A percentile compares a stretch with the other conserved stretches of the same genome.
Conservation (phyloP, 2,888 invertebrate genomes). For the Chouioia cunea region DNA sequence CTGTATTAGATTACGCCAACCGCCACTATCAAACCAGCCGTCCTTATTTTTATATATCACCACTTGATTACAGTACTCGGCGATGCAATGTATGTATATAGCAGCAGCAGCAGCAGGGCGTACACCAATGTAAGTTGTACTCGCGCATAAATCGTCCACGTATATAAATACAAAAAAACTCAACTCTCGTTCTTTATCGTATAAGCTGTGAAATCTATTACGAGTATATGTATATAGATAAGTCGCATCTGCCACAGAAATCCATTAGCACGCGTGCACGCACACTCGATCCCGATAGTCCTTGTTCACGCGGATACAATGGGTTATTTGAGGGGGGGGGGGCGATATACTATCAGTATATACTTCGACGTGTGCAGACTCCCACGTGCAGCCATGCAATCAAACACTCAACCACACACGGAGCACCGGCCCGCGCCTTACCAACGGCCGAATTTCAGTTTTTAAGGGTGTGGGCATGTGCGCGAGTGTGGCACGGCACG, state of each 20-base stretch:
- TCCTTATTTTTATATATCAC: too few relatives aligned
- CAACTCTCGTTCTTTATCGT: background rate
- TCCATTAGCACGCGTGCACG: slow-evolving; percentile 25
- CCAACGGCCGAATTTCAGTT: slow-evolving; percentile 48
- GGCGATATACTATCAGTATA: slow-evolving; percentile 17
- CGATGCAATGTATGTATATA: too few relatives aligned
- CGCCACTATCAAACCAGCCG: too few relatives aligned
- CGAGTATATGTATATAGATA: slow-evolving; percentile 14
- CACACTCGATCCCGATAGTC: slow-evolving; percentile 22
- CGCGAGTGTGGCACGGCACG: background rate
- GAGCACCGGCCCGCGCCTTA: slow-evolving; percentile 44
- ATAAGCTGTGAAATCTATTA: background rate
- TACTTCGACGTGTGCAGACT: slow-evolving; percentile 42
- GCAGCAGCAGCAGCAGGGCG: too few relatives aligned
- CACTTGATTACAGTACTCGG: too few relatives aligned
- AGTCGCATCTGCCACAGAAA: slow-evolving; percentile 30
- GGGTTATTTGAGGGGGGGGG: background rate
- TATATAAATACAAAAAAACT: background rate
- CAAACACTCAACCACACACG: too few relatives aligned
- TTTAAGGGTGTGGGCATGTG: background rate
- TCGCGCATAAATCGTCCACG: slow-evolving; percentile 14
- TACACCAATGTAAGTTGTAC: background rate
- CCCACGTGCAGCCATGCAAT: slow-evolving; percentile 45
- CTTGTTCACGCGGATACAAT: too few relatives aligned
- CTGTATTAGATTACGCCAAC: too few relatives aligned